A percentile compares a stretch with the other conserved stretches of the same genome.
Evolutionary conservation across 2,888 invertebrate genomes (phyloP).

Genomic region (Cecidostiba fungosa): DNA sequence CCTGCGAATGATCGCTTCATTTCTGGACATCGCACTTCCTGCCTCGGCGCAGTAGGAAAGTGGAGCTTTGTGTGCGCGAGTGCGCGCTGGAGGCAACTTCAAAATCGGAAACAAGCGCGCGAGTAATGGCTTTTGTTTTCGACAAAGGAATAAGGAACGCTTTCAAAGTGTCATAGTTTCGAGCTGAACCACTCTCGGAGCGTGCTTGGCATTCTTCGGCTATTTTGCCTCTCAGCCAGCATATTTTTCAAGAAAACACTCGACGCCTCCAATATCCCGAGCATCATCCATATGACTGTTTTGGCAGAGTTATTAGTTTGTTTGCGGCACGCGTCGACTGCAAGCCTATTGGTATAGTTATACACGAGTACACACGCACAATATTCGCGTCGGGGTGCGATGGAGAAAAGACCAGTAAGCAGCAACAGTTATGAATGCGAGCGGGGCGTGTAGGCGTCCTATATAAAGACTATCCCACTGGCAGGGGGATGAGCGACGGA

Average conservation of each 20-base stretch:
- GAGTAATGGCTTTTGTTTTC: slow-evolving; percentile 53
- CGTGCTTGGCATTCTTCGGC: background rate
- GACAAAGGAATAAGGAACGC: slow-evolving; percentile 43
- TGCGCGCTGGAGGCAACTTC: slow-evolving; percentile 10
- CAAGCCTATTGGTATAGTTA: too few relatives aligned
- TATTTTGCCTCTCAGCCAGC: background rate
- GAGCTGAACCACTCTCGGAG: background rate
- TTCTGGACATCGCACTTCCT: slow-evolving; percentile 62
- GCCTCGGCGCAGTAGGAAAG: background rate
- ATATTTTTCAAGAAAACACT: slow-evolving; percentile 28
- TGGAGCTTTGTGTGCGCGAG: background rate
- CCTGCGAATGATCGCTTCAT: slow-evolving; percentile 66
- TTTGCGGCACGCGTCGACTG: background rate
- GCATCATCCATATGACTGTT: background rate
- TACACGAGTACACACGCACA: background rate
- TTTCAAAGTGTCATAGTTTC: slow-evolving; percentile 45
- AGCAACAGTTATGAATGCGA: slow-evolving; percentile 51
- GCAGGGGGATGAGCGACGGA: background rate
- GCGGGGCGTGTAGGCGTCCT: slow-evolving; percentile 17
- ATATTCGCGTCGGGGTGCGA: background rate
- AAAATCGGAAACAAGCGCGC: slow-evolving; percentile 44
- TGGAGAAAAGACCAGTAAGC: slow-evolving; percentile 1
- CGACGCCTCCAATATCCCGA: background rate
- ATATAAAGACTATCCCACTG: too few relatives aligned
- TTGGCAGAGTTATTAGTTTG: slow-evolving; percentile 39